A percentile compares a stretch with the other conserved stretches of the same genome.
Conservation (phyloP, 2,888 invertebrate genomes). For the Lydus trimaculatus region DNA sequence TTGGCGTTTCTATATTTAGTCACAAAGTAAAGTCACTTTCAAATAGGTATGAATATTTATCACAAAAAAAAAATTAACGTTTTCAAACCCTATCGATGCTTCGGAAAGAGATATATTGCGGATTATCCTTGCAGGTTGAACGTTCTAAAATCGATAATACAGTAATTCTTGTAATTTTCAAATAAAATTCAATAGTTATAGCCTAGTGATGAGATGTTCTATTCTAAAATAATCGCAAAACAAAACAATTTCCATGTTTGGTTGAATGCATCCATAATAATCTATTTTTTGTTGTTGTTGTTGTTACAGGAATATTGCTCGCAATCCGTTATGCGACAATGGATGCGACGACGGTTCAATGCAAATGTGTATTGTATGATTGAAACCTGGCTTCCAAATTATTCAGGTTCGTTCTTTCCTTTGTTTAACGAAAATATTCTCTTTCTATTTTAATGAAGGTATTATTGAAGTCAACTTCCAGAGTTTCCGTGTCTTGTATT, state of each 20-base stretch:
- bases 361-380: conserved; percentile 19
- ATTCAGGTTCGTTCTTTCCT: conserved; percentile 33
- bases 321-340: conserved; percentile 8
- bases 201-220: neutral
- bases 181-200: neutral
- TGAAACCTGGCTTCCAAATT: conserved; percentile 43
- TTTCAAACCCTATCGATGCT: too few species aligned
- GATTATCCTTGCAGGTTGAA: too few species aligned
- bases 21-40: too few species aligned
- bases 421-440: neutral
- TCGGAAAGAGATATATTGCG: too few species aligned
- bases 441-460: neutral
- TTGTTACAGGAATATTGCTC: conserved; percentile 17
- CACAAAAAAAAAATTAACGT: too few species aligned
- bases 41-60: too few species aligned
- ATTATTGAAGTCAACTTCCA: neutral
- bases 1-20: too few species aligned
- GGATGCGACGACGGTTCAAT: conserved; percentile 9
- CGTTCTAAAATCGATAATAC: neutral
- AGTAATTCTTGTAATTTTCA: neutral
- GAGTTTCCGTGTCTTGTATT: neutral
- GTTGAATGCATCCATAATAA: neutral
- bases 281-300: neutral
- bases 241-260: neutral
- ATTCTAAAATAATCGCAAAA: neutral